These are phyloP conservation scores for Dunckerocampus dactyliophorus DNA, from an alignment of 2,113 vertebrate genomes.

Conservation along the genomic window DNA sequence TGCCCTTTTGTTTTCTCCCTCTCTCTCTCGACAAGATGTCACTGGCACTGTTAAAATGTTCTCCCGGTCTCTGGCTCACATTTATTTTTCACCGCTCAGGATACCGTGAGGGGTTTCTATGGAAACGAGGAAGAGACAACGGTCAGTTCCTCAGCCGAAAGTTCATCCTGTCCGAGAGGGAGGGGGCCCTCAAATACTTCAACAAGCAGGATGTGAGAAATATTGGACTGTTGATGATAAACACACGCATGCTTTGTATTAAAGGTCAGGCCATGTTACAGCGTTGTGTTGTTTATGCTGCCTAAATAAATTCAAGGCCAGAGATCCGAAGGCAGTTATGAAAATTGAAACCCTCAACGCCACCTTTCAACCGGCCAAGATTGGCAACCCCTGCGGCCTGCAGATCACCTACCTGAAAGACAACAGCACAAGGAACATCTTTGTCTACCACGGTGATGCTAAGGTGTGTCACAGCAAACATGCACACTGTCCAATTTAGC, in stretches of 20 bases:
- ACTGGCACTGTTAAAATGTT: conserved; percentile 4
- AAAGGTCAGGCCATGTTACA: neutral
- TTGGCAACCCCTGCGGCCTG: conserved; percentile 86
- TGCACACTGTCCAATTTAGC: neutral
- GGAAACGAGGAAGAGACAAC: conserved; percentile 94
- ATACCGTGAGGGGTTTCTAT: conserved; percentile 92
- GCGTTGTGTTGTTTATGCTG: neutral
- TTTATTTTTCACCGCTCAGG: conserved; percentile 64
- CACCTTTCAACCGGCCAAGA: conserved; percentile 89
- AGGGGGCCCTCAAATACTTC: conserved; percentile 93
- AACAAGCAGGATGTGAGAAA: conserved; percentile 90
- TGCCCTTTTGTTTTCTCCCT: conserved; percentile 7
- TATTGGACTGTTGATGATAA: neutral
- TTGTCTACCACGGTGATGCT: conserved; percentile 88
- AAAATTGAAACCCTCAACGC: conserved; percentile 90
- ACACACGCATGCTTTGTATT: neutral
- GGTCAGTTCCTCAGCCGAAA: conserved; percentile 91
- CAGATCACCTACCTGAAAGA: conserved; percentile 95
- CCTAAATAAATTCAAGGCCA: conserved; percentile 68
- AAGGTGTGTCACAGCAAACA: conserved; percentile 71
- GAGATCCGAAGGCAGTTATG: conserved; percentile 90
- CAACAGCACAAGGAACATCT: conserved; percentile 93
- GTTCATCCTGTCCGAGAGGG: conserved; percentile 88
- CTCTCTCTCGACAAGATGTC: conserved; percentile 7
- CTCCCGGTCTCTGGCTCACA: conserved; percentile 12